Percentiles rank a stretch among this genome's conserved stretches.
phyloP scores from a whole-genome alignment of 1,140 invertebrate species.

The Bombus cullumanus region DNA sequence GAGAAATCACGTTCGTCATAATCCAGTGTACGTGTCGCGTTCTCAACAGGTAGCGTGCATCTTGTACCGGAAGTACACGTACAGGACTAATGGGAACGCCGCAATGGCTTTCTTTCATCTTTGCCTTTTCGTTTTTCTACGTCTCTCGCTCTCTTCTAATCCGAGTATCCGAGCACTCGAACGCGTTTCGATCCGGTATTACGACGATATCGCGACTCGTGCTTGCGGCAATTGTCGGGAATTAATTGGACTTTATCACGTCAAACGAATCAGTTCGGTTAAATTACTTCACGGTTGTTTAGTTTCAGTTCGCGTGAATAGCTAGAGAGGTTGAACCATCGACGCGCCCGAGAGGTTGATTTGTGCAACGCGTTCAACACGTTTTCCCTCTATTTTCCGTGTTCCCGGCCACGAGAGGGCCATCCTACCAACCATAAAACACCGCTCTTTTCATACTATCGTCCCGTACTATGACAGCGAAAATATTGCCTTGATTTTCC shows the following conservation, averaged over 20 bases:
- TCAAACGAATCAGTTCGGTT: constrained; percentile 62
- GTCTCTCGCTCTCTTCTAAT: not conserved
- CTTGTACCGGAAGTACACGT: not conserved
- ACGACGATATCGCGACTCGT: constrained; percentile 44
- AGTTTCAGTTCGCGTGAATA: constrained; percentile 66
- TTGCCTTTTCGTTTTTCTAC: not conserved
- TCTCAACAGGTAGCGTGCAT: constrained; percentile 15
- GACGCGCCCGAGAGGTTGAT: constrained; percentile 22
- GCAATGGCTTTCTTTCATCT: not conserved
- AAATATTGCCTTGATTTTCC: constrained; percentile 40
- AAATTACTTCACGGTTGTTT: constrained; percentile 69
- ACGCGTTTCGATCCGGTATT: constrained; percentile 49
- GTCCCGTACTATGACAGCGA: not conserved
- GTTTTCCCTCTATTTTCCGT: constrained; percentile 42
- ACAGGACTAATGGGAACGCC: not conserved
- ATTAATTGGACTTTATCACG: constrained; percentile 71
- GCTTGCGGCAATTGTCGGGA: constrained; percentile 46
- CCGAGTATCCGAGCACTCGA: not conserved
- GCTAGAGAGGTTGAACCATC: constrained; percentile 43
- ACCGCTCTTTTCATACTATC: constrained; percentile 11
- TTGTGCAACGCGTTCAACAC: constrained; percentile 14
- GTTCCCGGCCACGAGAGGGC: not conserved
- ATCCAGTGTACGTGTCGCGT: not conserved
- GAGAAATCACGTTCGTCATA: constrained; percentile 13
- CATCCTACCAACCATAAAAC: constrained; percentile 26